phyloP scores from a whole-genome alignment of 2,797 vertebrate genomes.

The Chelon labrosus region DNA sequence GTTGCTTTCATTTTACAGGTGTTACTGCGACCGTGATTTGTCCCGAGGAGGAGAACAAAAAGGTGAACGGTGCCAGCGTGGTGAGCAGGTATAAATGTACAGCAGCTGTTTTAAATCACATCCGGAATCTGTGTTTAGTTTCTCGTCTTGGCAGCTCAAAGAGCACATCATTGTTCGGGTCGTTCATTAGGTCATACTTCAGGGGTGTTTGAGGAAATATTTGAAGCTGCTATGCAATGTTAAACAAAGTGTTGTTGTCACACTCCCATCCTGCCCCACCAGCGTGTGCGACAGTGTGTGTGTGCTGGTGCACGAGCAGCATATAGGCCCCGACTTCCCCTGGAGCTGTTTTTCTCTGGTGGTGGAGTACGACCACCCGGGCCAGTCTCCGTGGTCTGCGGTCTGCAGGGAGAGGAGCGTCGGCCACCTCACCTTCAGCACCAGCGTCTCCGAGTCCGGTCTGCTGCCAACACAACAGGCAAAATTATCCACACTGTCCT shows the following conservation, averaged over 20 bases:
- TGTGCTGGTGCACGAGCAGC: constrained; percentile 84
- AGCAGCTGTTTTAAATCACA: no score
- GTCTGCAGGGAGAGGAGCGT: constrained; percentile 87
- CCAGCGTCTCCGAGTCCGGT: constrained; percentile 78
- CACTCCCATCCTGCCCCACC: constrained; percentile 43
- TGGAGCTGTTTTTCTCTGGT: constrained; percentile 91
- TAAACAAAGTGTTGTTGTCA: constrained; percentile 12
- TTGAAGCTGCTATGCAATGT: not conserved
- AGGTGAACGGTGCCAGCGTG: constrained; percentile 76
- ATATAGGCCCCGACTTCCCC: constrained; percentile 91
- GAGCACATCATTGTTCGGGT: no score
- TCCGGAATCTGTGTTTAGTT: no score
- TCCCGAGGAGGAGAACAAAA: constrained; percentile 78
- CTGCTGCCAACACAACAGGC: constrained; percentile 17
- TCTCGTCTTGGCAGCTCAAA: no score
- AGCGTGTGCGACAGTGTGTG: constrained; percentile 84
- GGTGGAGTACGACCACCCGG: constrained; percentile 89
- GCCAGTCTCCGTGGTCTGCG: constrained; percentile 86
- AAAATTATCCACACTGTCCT: not conserved
- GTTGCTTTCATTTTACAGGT: constrained; percentile 70
- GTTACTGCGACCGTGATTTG: constrained; percentile 75
- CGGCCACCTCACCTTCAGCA: constrained; percentile 85
- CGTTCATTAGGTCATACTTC: no score
- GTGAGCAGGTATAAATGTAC: constrained; percentile 81
- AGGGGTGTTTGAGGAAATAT: constrained; percentile 1